Conservation (phyloP, 2,888 invertebrate species). For the Taphrorychus bicolor region DNA sequence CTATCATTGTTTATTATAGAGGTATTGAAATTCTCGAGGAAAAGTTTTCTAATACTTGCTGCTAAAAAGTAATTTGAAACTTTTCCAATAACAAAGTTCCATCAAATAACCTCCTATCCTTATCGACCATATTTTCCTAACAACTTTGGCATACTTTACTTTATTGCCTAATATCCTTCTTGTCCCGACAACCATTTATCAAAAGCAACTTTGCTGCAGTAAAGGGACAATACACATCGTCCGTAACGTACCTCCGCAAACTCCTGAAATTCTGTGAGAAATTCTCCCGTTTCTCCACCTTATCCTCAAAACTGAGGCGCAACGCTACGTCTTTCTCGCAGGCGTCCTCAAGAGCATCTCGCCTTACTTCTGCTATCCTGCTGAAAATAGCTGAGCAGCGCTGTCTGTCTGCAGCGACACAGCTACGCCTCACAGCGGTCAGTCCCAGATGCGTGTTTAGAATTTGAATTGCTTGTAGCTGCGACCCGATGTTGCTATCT, state of each 20-base stretch:
- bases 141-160: not conserved
- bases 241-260: not conserved
- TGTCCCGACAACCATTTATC: not conserved
- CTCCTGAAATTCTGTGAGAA: slow-evolving; percentile 6
- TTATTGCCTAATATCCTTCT: not conserved
- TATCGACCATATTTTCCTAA: not conserved
- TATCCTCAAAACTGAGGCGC: not conserved
- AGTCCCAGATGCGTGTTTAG: not conserved
- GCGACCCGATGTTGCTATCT: too few species aligned
- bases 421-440: not conserved
- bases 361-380: not conserved
- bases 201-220: not conserved
- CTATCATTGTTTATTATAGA: too few species aligned
- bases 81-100: too few species aligned
- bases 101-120: too few species aligned
- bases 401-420: not conserved
- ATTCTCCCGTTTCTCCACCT: slow-evolving; percentile 9
- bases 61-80: too few species aligned
- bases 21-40: too few species aligned
- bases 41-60: not conserved
- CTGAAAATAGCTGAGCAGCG: slow-evolving; percentile 6
- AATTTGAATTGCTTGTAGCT: not conserved
- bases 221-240: not conserved
- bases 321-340: not conserved
- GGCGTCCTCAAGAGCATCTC: not conserved